A percentile compares a stretch with the other conserved stretches of the same genome.
Conservation (phyloP, 1,140 invertebrate species). For the Trichoplusia ni region DNA sequence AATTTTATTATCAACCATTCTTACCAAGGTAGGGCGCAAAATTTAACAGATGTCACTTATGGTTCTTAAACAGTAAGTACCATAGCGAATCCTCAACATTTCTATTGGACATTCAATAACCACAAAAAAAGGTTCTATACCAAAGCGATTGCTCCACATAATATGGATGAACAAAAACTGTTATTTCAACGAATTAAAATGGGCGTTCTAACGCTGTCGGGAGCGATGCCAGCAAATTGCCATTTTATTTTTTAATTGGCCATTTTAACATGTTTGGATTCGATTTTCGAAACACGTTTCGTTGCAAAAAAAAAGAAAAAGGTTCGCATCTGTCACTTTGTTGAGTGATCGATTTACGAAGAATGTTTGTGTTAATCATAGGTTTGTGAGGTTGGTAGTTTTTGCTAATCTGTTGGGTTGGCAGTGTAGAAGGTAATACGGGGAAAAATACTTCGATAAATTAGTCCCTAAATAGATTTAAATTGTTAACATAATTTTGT, state of each 20-base stretch:
- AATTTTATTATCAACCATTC: too few species aligned
- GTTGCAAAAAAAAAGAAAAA: conserved; percentile 22
- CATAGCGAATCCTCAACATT: too few species aligned
- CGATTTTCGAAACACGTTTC: conserved; percentile 34
- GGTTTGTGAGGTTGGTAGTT: conserved; percentile 16
- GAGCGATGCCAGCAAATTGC: conserved; percentile 37
- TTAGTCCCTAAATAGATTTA: too few species aligned
- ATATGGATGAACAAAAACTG: conserved; percentile 36
- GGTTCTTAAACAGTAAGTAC: too few species aligned
- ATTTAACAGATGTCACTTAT: too few species aligned
- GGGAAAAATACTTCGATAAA: not conserved
- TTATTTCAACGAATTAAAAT: conserved; percentile 38
- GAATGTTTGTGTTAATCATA: conserved; percentile 20
- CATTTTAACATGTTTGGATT: conserved; percentile 46
- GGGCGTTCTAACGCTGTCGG: conserved; percentile 38
- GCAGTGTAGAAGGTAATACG: not conserved
- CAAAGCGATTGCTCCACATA: too few species aligned
- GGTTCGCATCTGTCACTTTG: conserved; percentile 35
- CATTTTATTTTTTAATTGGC: conserved; percentile 52
- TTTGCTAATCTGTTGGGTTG: conserved; percentile 1
- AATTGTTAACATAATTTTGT: too few species aligned
- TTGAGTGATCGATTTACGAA: conserved; percentile 32
- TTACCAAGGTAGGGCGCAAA: too few species aligned
- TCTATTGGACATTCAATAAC: too few species aligned
- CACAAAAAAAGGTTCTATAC: too few species aligned